phyloP scores from a whole-genome alignment of 2,888 invertebrate species.

The Pherbina coryleti region DNA sequence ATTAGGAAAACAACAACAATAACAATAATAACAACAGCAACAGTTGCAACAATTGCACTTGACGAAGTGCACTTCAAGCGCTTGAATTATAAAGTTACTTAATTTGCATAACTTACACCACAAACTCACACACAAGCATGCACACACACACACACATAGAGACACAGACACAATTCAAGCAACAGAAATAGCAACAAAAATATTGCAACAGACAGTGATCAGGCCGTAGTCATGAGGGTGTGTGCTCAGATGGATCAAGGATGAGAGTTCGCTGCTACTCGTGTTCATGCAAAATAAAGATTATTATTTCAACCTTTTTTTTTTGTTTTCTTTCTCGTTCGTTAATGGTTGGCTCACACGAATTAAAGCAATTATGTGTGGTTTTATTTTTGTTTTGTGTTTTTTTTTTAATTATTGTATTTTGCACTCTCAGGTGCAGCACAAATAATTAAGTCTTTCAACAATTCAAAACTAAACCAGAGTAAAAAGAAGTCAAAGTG shows the following conservation, averaged over 20 bases:
- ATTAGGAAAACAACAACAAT: slow-evolving; percentile 2
- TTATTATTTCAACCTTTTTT: not conserved
- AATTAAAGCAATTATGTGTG: not conserved
- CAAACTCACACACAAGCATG: not conserved
- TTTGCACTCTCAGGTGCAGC: not conserved
- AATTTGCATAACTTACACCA: slow-evolving; percentile 58
- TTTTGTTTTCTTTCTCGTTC: not conserved
- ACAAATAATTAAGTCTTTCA: not conserved
- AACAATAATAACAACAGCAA: not conserved
- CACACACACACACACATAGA: not conserved
- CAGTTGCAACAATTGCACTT: not conserved
- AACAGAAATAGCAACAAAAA: not conserved
- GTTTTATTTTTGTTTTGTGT: not conserved
- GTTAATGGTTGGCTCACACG: not conserved
- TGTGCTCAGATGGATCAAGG: not conserved
- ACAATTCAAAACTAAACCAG: slow-evolving; percentile 2
- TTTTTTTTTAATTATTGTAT: not conserved
- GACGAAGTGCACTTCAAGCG: slow-evolving; percentile 24
- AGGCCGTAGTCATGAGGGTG: not conserved
- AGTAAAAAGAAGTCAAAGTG: not conserved
- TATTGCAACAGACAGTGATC: not conserved
- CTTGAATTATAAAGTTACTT: slow-evolving; percentile 52
- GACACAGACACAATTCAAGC: not conserved
- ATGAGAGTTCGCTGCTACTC: not conserved
- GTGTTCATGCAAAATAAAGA: slow-evolving; percentile 3